phyloP scores from a whole-genome alignment of 2,888 invertebrate genomes.

The Cephalotes varians region DNA sequence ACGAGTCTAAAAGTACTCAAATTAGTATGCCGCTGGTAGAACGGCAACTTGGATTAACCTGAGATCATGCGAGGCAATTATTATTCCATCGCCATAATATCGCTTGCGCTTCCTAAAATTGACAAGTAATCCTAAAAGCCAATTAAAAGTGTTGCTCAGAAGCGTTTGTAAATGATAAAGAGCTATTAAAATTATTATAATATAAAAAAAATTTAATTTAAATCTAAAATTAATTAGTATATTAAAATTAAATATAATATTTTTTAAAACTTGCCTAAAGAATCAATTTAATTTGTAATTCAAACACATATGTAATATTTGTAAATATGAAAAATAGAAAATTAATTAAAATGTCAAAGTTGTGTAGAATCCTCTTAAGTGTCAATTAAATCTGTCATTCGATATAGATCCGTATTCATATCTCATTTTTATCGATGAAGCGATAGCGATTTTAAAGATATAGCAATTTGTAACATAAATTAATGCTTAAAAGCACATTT shows the following conservation, averaged over 20 bases:
- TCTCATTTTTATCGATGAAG: too few relatives aligned
- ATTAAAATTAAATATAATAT: background rate
- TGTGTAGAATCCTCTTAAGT: background rate
- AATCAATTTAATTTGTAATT: background rate
- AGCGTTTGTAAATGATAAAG: background rate
- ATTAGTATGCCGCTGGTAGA: slow-evolving; percentile 35
- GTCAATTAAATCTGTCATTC: background rate
- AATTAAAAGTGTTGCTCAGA: background rate
- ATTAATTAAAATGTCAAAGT: background rate
- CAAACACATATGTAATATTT: background rate
- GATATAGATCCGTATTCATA: too few relatives aligned
- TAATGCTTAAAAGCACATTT: too few relatives aligned
- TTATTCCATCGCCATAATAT: background rate
- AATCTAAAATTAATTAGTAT: background rate
- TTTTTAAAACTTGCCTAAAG: background rate
- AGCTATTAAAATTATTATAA: background rate
- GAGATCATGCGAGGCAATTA: slow-evolving; percentile 26
- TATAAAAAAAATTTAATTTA: background rate
- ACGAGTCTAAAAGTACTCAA: slow-evolving; percentile 33
- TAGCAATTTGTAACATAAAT: too few relatives aligned
- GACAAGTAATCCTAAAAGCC: background rate
- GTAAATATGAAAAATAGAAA: background rate
- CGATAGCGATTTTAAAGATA: too few relatives aligned
- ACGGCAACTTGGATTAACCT: slow-evolving; percentile 24
- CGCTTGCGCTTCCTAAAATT: background rate